Evolutionary conservation across 1,140 invertebrate species (phyloP).

Genomic region (Drosophila murphyi): DNA sequence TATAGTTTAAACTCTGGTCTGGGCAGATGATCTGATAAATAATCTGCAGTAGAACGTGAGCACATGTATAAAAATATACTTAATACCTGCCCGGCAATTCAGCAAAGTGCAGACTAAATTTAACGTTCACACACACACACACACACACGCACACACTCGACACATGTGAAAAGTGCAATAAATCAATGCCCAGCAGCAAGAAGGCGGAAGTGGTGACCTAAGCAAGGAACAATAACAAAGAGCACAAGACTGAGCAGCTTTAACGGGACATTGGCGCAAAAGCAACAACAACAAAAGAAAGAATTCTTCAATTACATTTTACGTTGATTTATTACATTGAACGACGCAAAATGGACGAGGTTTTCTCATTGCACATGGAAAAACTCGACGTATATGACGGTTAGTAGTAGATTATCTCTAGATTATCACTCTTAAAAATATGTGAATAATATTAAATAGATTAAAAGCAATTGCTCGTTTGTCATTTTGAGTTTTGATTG

Average conservation of each 20-base stretch:
- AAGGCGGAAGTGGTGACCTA: slow-evolving; percentile 50
- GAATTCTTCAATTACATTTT: slow-evolving; percentile 38
- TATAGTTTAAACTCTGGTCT: slow-evolving; percentile 18
- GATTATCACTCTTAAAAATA: slow-evolving; percentile 55
- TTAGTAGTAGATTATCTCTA: slow-evolving; percentile 41
- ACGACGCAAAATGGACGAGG: slow-evolving; percentile 70
- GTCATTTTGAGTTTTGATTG: slow-evolving; percentile 51
- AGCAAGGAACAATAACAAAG: slow-evolving; percentile 55
- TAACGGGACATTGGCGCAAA: slow-evolving; percentile 21
- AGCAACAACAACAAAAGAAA: slow-evolving; percentile 11
- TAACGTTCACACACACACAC: slow-evolving; percentile 26
- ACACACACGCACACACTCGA: not conserved
- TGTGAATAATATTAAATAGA: slow-evolving; percentile 69
- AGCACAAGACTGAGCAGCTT: slow-evolving; percentile 51
- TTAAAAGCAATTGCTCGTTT: slow-evolving; percentile 65
- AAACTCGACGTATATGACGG: slow-evolving; percentile 76
- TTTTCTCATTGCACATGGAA: slow-evolving; percentile 76
- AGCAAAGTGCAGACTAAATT: slow-evolving; percentile 29
- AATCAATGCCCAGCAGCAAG: slow-evolving; percentile 59
- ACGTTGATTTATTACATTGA: slow-evolving; percentile 33
- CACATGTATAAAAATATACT: not conserved
- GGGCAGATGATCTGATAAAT: not conserved
- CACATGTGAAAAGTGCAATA: slow-evolving; percentile 62
- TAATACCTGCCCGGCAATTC: slow-evolving; percentile 6
- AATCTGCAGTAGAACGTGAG: not conserved